Percentiles rank a stretch among this genome's conserved stretches.
Conservation (phyloP, 2,888 invertebrate genomes). For the Erebia aethiops region DNA sequence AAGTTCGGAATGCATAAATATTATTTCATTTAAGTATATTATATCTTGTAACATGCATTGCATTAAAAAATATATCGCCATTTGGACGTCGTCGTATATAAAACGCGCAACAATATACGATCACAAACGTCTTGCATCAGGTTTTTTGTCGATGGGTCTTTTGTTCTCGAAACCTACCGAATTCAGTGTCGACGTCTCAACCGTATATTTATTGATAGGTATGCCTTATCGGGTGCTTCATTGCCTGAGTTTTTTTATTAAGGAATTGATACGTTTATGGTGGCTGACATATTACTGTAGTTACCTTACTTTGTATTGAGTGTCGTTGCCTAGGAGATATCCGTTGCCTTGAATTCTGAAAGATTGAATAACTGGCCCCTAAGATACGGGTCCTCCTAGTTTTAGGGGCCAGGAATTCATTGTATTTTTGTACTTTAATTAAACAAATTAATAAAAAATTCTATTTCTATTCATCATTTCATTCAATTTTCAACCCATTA, state of each 20-base stretch:
- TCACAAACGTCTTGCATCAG: constrained; percentile 3
- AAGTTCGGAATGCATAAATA: background rate
- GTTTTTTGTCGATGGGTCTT: constrained; percentile 25
- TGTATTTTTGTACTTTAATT: too few species aligned
- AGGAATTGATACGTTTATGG: constrained; percentile 37
- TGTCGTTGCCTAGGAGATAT: constrained; percentile 18
- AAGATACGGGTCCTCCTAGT: too few species aligned
- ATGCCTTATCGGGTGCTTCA: constrained; percentile 35
- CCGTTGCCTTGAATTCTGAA: constrained; percentile 29
- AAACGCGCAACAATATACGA: background rate
- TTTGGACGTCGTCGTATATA: constrained; percentile 1
- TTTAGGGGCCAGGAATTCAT: too few species aligned
- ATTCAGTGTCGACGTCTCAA: constrained; percentile 22
- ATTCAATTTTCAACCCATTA: too few species aligned
- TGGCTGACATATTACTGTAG: constrained; percentile 33
- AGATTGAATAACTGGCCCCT: too few species aligned
- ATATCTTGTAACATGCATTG: background rate
- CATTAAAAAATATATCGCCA: constrained; percentile 2
- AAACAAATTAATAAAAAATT: too few species aligned
- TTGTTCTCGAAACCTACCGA: constrained; percentile 32
- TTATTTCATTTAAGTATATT: background rate
- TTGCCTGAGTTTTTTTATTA: constrained; percentile 28
- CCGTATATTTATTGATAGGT: constrained; percentile 32
- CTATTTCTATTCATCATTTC: too few species aligned
- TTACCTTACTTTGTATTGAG: constrained; percentile 18